These are phyloP conservation scores for Ceratitis capitata DNA, from an alignment of 1,140 invertebrate species.

Conservation along the genomic window DNA sequence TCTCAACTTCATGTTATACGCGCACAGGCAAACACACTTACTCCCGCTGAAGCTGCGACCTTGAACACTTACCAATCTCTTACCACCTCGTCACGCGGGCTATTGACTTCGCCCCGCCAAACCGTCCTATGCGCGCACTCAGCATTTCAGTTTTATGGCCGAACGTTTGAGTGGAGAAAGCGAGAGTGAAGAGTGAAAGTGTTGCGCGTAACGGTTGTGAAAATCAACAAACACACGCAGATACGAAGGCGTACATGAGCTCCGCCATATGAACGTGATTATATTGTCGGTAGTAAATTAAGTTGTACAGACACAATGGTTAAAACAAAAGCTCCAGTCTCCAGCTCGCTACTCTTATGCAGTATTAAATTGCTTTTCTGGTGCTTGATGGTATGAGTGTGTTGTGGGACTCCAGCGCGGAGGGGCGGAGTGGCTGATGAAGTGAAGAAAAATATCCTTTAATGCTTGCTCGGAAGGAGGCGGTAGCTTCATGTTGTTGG, in stretches of 20 bases:
- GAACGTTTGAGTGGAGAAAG: neutral
- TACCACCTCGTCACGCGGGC: neutral
- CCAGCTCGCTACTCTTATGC: neutral
- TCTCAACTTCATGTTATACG: slow-evolving; percentile 7
- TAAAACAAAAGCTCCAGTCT: neutral
- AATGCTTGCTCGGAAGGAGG: too few species aligned
- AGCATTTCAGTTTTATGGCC: neutral
- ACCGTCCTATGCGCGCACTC: too few species aligned
- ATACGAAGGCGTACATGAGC: neutral
- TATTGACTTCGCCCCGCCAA: neutral
- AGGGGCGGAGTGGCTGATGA: too few species aligned
- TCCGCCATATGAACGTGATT: neutral
- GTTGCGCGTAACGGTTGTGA: neutral
- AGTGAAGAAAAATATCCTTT: too few species aligned
- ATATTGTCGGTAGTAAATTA: neutral
- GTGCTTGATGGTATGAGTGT: too few species aligned
- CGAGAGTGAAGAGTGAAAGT: neutral
- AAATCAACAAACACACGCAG: neutral
- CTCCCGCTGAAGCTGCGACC: neutral
- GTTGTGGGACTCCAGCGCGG: too few species aligned
- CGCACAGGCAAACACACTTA: too few species aligned
- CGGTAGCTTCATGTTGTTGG: neutral
- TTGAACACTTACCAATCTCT: neutral
- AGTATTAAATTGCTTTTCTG: neutral
- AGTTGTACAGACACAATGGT: neutral